Percentiles rank a stretch among this genome's conserved stretches.
Conservation (phyloP, 1,140 invertebrate genomes). For the Tetramorium parvispinum region DNA sequence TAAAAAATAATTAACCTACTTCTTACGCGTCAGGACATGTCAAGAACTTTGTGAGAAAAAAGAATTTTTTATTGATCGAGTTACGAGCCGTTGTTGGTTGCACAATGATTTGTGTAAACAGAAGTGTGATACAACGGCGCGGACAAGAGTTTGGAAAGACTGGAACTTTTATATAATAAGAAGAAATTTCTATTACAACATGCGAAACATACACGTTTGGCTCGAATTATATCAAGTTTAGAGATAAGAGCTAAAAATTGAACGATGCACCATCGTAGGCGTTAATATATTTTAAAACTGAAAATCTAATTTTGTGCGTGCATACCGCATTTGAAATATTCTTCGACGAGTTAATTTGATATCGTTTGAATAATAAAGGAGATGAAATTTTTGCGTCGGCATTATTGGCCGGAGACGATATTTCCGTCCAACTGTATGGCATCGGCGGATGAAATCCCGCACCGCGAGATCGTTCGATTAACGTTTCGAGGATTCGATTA, state of each 20-base stretch:
- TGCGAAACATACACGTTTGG: neutral
- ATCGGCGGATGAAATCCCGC: neutral
- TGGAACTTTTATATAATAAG: neutral
- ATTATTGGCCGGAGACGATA: neutral
- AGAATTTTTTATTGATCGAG: neutral
- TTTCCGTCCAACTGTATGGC: neutral
- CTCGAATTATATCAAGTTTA: neutral
- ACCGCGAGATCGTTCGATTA: constrained; percentile 37
- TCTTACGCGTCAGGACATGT: neutral
- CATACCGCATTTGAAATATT: neutral
- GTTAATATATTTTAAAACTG: neutral
- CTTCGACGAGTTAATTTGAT: neutral
- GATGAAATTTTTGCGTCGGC: neutral
- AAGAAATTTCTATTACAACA: neutral
- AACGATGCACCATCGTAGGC: neutral
- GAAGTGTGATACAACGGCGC: neutral
- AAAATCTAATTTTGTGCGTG: neutral
- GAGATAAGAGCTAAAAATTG: neutral
- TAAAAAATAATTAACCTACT: constrained; percentile 47
- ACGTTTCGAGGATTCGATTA: constrained; percentile 56
- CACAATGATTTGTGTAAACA: constrained; percentile 17
- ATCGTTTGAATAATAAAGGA: neutral
- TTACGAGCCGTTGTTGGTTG: neutral
- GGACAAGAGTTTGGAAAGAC: neutral
- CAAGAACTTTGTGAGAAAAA: neutral